These are phyloP conservation scores for Drosophila pullipes DNA, from an alignment of 2,888 invertebrate genomes.

Conservation along the genomic window DNA sequence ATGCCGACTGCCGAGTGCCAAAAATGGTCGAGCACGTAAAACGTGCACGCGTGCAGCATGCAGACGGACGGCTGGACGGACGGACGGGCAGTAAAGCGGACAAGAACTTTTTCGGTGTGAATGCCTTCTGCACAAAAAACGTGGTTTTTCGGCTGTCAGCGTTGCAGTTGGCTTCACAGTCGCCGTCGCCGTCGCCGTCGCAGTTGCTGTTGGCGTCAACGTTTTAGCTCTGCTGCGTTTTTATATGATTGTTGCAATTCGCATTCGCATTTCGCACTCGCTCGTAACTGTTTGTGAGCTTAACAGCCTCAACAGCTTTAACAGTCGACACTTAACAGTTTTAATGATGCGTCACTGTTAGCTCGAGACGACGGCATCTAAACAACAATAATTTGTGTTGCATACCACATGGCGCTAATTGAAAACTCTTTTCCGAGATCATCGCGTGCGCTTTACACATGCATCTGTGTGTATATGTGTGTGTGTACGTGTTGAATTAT, in stretches of 20 bases:
- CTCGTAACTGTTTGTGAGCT: constrained; percentile 32
- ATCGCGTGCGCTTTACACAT: not conserved
- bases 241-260: constrained; percentile 51
- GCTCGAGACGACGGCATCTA: constrained; percentile 11
- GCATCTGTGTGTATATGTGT: not conserved
- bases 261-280: constrained; percentile 14
- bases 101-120: constrained; percentile 83
- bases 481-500: not conserved
- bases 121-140: constrained; percentile 85
- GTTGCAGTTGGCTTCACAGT: constrained; percentile 48
- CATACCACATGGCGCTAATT: constrained; percentile 50
- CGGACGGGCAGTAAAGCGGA: constrained; percentile 21
- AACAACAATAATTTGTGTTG: constrained; percentile 39
- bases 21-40: constrained; percentile 33
- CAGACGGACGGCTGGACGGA: constrained; percentile 29
- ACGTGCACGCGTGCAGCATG: constrained; percentile 70
- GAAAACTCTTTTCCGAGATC: constrained; percentile 21
- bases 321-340: constrained; percentile 32
- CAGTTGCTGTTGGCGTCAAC: constrained; percentile 14
- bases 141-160: constrained; percentile 72
- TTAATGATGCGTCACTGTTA: constrained; percentile 40
- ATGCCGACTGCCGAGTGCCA: constrained; percentile 16
- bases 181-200: constrained; percentile 31
- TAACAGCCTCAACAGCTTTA: constrained; percentile 38
- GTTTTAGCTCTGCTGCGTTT: constrained; percentile 17